phyloP scores from a whole-genome alignment of 1,140 invertebrate genomes.

The Apis laboriosa region DNA sequence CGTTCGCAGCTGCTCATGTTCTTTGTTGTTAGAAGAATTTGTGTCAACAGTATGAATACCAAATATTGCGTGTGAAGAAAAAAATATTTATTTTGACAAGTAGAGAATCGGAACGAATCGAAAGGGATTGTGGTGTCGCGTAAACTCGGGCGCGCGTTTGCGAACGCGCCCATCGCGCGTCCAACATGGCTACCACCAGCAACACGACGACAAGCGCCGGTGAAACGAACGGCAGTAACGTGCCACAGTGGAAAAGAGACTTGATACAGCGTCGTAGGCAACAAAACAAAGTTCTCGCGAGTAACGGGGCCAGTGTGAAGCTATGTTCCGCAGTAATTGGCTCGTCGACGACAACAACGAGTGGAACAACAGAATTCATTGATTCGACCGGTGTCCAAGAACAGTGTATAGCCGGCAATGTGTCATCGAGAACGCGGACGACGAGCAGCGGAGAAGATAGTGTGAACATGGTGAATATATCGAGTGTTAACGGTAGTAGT shows the following conservation, averaged over 20 bases:
- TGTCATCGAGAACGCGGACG: slow-evolving; percentile 8
- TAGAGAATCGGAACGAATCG: background rate
- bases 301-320: slow-evolving; percentile 71
- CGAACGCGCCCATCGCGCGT: slow-evolving; percentile 57
- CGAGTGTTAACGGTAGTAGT: slow-evolving; percentile 11
- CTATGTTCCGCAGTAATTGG: slow-evolving; percentile 54
- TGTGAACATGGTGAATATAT: slow-evolving; percentile 18
- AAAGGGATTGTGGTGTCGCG: background rate
- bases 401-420: slow-evolving; percentile 17
- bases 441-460: slow-evolving; percentile 24
- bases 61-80: background rate
- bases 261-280: slow-evolving; percentile 85
- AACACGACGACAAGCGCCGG: slow-evolving; percentile 57
- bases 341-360: slow-evolving; percentile 31
- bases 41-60: slow-evolving; percentile 10
- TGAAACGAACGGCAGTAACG: slow-evolving; percentile 53
- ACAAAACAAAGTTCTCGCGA: slow-evolving; percentile 71
- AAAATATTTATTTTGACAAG: background rate
- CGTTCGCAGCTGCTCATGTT: slow-evolving; percentile 3
- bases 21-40: background rate
- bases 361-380: slow-evolving; percentile 38
- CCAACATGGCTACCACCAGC: slow-evolving; percentile 71
- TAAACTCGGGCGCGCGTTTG: slow-evolving; percentile 29
- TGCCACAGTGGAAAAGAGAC: slow-evolving; percentile 88
- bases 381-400: slow-evolving; percentile 35